These are phyloP conservation scores for Ceyx margarethae DNA, from an alignment of 2,113 vertebrate genomes.

Conservation along the genomic window DNA sequence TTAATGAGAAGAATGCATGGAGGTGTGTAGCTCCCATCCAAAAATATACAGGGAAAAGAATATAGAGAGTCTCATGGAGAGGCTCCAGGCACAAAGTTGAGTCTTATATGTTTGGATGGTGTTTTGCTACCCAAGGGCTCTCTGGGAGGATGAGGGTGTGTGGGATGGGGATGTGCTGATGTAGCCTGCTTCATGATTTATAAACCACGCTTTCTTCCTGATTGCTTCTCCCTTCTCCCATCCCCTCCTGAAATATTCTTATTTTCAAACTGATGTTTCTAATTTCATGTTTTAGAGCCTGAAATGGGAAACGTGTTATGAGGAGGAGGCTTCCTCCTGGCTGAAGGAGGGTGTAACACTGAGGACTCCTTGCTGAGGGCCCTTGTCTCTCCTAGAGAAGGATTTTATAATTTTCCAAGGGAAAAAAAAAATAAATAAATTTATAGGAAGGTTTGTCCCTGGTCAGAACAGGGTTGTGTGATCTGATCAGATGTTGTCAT, in stretches of 20 bases:
- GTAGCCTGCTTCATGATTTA: fast-evolving
- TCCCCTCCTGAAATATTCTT: neutral
- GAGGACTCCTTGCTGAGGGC: neutral
- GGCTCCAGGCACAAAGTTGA: fast-evolving
- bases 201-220: neutral
- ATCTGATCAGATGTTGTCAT: neutral
- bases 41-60: neutral
- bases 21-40: neutral
- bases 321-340: neutral
- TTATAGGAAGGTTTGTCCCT: neutral
- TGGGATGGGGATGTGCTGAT: fast-evolving
- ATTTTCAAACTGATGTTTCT: neutral
- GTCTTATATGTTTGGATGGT: fast-evolving
- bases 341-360: neutral
- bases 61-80: neutral
- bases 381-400: neutral
- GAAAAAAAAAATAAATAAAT: neutral
- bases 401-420: neutral
- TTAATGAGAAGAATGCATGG: neutral
- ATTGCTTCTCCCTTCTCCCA: neutral
- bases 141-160: fast-evolving
- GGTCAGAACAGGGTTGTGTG: neutral
- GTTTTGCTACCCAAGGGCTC: neutral
- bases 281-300: neutral
- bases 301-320: fast-evolving